Conservation (phyloP, 2,888 invertebrate species). For the Lissonota sp. region DNA sequence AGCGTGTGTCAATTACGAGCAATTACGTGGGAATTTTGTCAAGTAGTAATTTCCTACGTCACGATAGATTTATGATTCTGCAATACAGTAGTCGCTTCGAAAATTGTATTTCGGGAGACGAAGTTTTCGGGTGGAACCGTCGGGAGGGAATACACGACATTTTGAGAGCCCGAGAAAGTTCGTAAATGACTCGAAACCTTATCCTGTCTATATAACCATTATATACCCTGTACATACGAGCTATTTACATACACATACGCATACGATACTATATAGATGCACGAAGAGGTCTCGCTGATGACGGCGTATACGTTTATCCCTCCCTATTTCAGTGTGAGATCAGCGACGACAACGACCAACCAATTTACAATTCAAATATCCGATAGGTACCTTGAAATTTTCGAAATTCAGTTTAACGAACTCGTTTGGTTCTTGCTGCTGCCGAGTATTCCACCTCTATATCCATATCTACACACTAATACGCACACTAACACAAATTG, state of each 20-base stretch:
- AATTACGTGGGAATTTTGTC: conserved; percentile 2
- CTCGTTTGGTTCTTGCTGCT: conserved; percentile 64
- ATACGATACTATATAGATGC: neutral
- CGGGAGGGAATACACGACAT: conserved; percentile 15
- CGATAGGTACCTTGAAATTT: conserved; percentile 75
- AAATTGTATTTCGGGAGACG: neutral
- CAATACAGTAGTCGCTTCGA: neutral
- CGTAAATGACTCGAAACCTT: conserved; percentile 70
- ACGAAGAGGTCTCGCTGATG: conserved; percentile 21
- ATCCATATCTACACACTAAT: neutral
- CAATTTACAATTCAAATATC: conserved; percentile 79
- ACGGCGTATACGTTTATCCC: neutral
- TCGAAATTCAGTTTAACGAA: conserved; percentile 74
- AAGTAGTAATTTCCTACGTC: neutral
- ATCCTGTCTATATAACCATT: neutral
- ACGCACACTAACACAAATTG: neutral
- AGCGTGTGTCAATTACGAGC: neutral
- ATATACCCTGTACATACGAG: neutral
- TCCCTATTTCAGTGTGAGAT: conserved; percentile 31
- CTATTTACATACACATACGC: neutral
- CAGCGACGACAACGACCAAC: conserved; percentile 56
- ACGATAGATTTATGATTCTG: conserved; percentile 21
- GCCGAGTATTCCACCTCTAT: neutral
- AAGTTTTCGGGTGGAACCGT: neutral
- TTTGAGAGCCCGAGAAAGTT: conserved; percentile 63